A percentile compares a stretch with the other conserved stretches of the same genome.
These are phyloP conservation scores for Antheraea assamensis DNA, from an alignment of 2,888 invertebrate species.

Conservation along the genomic window DNA sequence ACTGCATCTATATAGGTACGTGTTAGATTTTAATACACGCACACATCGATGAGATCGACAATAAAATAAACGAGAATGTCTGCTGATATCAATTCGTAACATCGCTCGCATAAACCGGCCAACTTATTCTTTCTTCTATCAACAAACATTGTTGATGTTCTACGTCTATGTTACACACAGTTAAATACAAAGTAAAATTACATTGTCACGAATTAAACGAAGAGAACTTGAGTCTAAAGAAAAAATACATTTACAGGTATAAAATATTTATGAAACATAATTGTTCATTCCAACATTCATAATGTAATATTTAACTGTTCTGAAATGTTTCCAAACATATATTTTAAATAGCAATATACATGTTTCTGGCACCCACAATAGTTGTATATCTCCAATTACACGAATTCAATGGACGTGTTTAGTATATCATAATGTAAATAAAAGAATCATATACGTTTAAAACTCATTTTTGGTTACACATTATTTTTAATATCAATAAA, in stretches of 20 bases:
- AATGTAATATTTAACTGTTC: slow-evolving; percentile 13
- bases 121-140: slow-evolving; percentile 62
- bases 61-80: slow-evolving; percentile 55
- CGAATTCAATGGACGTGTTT: background rate
- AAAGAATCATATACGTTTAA: background rate
- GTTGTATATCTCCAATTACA: slow-evolving; percentile 6
- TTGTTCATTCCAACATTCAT: slow-evolving; percentile 13
- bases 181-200: slow-evolving; percentile 29
- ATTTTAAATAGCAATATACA: background rate
- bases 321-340: background rate
- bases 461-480: background rate
- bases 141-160: slow-evolving; percentile 49
- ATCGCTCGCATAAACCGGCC: slow-evolving; percentile 60
- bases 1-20: slow-evolving; percentile 69
- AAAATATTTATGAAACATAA: slow-evolving; percentile 2
- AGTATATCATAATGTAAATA: background rate
- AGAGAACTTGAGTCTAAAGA: background rate
- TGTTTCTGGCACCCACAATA: background rate
- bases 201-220: background rate
- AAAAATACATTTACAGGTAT: background rate
- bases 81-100: slow-evolving; percentile 64
- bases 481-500: background rate
- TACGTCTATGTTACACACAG: slow-evolving; percentile 38
- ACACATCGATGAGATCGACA: slow-evolving; percentile 55
- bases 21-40: slow-evolving; percentile 70